Evolutionary conservation across 2,797 vertebrate species (phyloP).

Genomic region (Chrysocyon brachyurus): DNA sequence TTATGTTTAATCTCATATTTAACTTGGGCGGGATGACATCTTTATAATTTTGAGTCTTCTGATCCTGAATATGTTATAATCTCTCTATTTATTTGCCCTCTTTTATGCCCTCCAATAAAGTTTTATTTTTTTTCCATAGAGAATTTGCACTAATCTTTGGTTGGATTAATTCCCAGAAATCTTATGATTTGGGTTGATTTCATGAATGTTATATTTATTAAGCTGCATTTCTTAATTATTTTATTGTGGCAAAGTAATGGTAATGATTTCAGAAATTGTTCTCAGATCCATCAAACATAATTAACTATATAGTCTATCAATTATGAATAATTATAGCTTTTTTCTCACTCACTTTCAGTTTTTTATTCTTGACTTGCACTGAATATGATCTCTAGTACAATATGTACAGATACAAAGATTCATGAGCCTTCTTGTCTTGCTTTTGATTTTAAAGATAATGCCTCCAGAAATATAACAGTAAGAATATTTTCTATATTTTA

Average conservation of each 20-base stretch:
- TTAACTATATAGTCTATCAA: not conserved
- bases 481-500: not conserved
- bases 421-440: not conserved
- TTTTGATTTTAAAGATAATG: not conserved
- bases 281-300: not conserved
- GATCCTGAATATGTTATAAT: not conserved
- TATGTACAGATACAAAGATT: not conserved
- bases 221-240: not conserved
- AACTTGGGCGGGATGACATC: not conserved
- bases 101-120: not conserved
- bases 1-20: constrained; percentile 20
- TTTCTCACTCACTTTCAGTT: not conserved
- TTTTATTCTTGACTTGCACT: not conserved
- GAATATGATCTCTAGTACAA: not conserved
- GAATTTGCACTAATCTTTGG: not conserved
- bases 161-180: constrained; percentile 26
- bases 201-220: not conserved
- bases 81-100: not conserved
- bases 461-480: not conserved
- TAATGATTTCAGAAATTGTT: constrained; percentile 29
- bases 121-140: not conserved
- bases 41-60: not conserved
- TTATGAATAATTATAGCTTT: not conserved
- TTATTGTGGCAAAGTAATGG: not conserved
- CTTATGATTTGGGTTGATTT: not conserved